phyloP scores from a whole-genome alignment of 1,140 invertebrate genomes.

The Lepidurus packardi region DNA sequence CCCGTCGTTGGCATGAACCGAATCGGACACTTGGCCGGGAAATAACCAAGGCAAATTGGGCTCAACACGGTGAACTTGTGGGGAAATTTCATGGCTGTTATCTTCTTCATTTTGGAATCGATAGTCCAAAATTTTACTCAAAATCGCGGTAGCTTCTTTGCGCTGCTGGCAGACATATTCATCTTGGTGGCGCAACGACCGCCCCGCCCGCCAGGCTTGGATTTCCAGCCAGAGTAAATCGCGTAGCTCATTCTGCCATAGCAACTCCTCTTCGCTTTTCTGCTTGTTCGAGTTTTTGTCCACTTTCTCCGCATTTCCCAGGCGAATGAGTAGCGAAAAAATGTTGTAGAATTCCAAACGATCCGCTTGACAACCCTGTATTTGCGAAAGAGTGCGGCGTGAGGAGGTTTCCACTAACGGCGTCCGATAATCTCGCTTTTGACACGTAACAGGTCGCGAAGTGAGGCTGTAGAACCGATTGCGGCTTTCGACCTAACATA shows the following conservation, averaged over 20 bases:
- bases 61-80: conserved; percentile 36
- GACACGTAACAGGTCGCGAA: conserved; percentile 24
- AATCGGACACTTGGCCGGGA: conserved; percentile 36
- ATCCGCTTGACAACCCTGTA: conserved; percentile 28
- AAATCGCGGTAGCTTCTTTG: conserved; percentile 59
- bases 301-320: conserved; percentile 58
- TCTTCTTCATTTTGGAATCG: conserved; percentile 46
- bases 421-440: conserved; percentile 8
- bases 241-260: conserved; percentile 80
- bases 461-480: conserved; percentile 25
- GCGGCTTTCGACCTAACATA: conserved; percentile 26
- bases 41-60: conserved; percentile 29
- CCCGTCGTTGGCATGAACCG: conserved; percentile 37
- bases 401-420: not conserved
- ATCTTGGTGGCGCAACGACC: conserved; percentile 66
- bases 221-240: conserved; percentile 86
- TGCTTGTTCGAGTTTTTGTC: conserved; percentile 47
- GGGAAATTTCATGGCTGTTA: not conserved
- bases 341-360: conserved; percentile 45
- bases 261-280: conserved; percentile 70
- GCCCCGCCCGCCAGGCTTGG: conserved; percentile 69
- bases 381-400: not conserved
- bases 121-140: conserved; percentile 71
- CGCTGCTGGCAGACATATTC: conserved; percentile 65
- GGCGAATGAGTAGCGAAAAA: conserved; percentile 62